Evolutionary conservation across 2,113 vertebrate genomes (phyloP).

Genomic region (Chiloscyllium plagiosum): DNA sequence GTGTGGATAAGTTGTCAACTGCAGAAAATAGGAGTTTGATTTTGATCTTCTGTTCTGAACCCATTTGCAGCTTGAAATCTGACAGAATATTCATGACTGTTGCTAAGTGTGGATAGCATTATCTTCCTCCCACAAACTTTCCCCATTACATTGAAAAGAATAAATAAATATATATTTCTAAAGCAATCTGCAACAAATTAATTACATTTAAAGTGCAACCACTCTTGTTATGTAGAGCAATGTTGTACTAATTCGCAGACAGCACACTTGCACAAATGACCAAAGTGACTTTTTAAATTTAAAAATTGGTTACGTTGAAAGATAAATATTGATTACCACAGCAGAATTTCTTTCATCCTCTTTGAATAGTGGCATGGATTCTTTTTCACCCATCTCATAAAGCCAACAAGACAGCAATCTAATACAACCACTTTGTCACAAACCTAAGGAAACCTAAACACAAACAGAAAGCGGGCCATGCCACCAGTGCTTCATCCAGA

Average conservation of each 20-base stretch:
- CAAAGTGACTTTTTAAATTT: not conserved
- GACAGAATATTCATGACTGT: not conserved
- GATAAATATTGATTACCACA: not conserved
- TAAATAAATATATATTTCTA: not conserved
- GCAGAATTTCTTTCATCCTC: not conserved
- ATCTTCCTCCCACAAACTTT: not conserved
- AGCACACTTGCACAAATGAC: not conserved
- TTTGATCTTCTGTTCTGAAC: not conserved
- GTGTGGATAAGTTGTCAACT: not conserved
- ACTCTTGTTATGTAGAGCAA: not conserved
- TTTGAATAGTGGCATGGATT: not conserved
- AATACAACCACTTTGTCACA: not conserved
- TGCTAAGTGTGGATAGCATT: not conserved
- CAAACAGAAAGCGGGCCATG: too few species aligned
- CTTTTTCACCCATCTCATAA: not conserved
- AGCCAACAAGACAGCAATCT: not conserved
- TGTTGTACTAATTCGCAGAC: not conserved
- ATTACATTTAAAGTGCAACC: not conserved
- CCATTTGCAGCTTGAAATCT: not conserved
- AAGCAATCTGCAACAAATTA: not conserved
- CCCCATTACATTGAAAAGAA: not conserved
- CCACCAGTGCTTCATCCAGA: too few species aligned
- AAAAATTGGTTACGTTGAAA: not conserved
- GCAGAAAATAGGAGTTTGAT: not conserved
- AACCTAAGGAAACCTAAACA: too few species aligned